These are phyloP conservation scores for Sphinx pinastri DNA, from an alignment of 2,888 invertebrate genomes.

Conservation along the genomic window DNA sequence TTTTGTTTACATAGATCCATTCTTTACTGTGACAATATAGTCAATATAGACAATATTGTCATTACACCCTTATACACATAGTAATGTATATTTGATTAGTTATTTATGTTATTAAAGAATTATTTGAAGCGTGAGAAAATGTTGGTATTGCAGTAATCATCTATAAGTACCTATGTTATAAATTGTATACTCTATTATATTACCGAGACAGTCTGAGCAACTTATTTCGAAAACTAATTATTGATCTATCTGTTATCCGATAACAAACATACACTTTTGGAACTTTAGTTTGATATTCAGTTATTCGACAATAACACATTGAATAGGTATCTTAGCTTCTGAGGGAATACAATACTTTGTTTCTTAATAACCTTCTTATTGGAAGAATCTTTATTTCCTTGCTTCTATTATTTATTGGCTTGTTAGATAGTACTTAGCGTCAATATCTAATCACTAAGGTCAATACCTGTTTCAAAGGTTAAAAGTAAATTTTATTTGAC, in stretches of 20 bases:
- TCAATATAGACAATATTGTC: not conserved
- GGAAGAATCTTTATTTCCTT: not conserved
- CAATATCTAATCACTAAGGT: too few species aligned
- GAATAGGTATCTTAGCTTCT: constrained; percentile 5
- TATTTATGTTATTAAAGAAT: not conserved
- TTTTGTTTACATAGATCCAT: constrained; percentile 3
- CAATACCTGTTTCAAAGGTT: too few species aligned
- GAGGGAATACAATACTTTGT: not conserved
- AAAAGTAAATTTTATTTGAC: too few species aligned
- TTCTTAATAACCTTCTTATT: not conserved
- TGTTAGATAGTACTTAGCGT: too few species aligned
- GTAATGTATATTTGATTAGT: constrained; percentile 4
- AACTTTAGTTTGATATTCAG: constrained; percentile 6
- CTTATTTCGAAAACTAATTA: not conserved
- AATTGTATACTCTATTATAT: too few species aligned
- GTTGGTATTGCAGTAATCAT: too few species aligned
- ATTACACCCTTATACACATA: not conserved
- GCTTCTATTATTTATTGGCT: not conserved
- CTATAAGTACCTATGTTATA: too few species aligned
- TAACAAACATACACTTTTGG: constrained; percentile 6
- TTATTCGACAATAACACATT: constrained; percentile 16
- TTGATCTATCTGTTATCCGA: not conserved
- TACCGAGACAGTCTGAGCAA: too few species aligned
- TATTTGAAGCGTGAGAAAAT: too few species aligned
- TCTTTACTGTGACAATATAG: constrained; percentile 16